Conservation (phyloP, 2,113 vertebrate genomes). For the Brienomyrus longianalis region DNA sequence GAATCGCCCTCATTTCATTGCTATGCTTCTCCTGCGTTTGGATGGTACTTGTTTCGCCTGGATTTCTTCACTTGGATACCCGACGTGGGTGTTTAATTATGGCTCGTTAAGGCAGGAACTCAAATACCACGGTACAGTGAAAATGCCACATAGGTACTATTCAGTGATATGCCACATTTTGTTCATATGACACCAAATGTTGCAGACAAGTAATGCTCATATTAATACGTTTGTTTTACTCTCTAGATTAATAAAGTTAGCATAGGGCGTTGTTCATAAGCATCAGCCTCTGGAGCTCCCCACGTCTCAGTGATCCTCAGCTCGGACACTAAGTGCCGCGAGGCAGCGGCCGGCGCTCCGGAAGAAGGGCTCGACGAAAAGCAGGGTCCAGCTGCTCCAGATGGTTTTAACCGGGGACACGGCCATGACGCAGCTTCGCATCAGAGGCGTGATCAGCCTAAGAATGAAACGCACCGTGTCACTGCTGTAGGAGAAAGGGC, state of each 20-base stretch:
- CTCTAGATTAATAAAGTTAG: not conserved
- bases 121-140: not conserved
- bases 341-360: slow-evolving; percentile 68
- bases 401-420: slow-evolving; percentile 71
- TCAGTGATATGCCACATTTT: not conserved
- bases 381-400: slow-evolving; percentile 76
- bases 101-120: not conserved
- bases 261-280: slow-evolving; percentile 17
- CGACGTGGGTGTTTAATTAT: not conserved
- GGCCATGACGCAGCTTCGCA: slow-evolving; percentile 74
- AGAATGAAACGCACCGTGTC: slow-evolving; percentile 20
- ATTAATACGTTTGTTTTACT: not conserved
- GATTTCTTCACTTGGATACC: not conserved
- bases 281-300: not conserved
- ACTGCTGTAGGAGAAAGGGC: not conserved
- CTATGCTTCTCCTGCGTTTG: not conserved
- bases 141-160: not conserved
- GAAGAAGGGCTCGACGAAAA: slow-evolving; percentile 65
- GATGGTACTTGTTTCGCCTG: not conserved
- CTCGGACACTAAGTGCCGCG: slow-evolving; percentile 58
- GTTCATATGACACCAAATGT: not conserved
- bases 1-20: not conserved
- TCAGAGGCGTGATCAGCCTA: slow-evolving; percentile 83
- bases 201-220: not conserved
- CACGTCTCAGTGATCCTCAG: slow-evolving; percentile 32